Conservation (phyloP, 2,888 invertebrate species). For the Mayetiola destructor region DNA sequence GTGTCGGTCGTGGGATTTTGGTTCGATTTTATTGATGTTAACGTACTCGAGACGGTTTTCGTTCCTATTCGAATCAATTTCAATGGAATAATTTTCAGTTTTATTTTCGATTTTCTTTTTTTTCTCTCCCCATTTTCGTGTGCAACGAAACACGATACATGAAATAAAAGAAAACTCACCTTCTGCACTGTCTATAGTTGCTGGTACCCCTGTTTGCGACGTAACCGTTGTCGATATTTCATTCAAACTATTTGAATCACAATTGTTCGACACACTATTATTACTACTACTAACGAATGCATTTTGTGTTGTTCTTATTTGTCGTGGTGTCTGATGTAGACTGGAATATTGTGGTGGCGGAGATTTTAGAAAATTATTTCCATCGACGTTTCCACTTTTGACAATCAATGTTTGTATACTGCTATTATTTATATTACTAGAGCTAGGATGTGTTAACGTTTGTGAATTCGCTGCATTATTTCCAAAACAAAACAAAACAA, state of each 20-base stretch:
- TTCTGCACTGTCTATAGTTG: not conserved
- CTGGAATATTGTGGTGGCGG: not conserved
- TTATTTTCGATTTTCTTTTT: not conserved
- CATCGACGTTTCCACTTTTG: not conserved
- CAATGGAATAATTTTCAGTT: not conserved
- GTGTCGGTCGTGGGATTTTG: constrained; percentile 6
- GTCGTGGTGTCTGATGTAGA: not conserved
- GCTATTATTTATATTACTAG: not conserved
- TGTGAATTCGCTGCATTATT: not conserved
- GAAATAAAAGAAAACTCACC: not conserved
- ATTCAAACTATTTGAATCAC: constrained; percentile 5
- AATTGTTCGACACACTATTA: constrained; percentile 1
- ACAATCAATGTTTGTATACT: not conserved
- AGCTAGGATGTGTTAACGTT: not conserved
- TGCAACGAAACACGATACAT: not conserved
- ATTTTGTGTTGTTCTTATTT: constrained; percentile 8
- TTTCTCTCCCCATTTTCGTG: too few species aligned
- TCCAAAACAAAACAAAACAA: too few species aligned
- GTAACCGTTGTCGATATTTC: constrained; percentile 4
- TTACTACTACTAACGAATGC: constrained; percentile 3
- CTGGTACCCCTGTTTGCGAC: constrained; percentile 6
- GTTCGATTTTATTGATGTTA: not conserved
- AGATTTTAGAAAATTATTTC: not conserved
- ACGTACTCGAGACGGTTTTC: constrained; percentile 4
- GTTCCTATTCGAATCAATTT: not conserved